A percentile compares a stretch with the other conserved stretches of the same genome.
Evolutionary conservation across 2,113 vertebrate species (phyloP).

Genomic region (Carollia perspicillata): DNA sequence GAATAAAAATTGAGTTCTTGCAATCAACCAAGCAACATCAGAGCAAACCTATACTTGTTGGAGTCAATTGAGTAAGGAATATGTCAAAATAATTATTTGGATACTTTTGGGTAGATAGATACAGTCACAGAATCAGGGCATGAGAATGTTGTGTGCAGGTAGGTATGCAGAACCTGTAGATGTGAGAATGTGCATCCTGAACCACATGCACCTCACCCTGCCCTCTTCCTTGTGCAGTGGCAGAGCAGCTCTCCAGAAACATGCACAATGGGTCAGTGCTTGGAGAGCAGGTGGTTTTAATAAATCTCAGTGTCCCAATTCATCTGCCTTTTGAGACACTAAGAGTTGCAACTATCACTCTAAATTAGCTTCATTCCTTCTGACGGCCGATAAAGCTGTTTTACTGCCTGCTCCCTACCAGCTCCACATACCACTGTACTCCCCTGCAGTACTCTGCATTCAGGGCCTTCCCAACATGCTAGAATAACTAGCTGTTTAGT

Average conservation of each 20-base stretch:
- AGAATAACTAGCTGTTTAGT: not conserved
- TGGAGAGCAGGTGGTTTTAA: not conserved
- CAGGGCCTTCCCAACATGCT: not conserved
- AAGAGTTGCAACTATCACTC: not conserved
- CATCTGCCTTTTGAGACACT: not conserved
- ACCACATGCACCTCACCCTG: not conserved
- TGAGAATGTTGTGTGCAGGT: not conserved
- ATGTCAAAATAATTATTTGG: not conserved
- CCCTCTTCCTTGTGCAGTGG: fast-evolving
- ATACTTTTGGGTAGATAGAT: not conserved
- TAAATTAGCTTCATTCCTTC: not conserved
- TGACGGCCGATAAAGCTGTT: not conserved
- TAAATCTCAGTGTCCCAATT: not conserved
- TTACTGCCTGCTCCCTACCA: not conserved
- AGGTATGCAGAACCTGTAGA: too few species aligned
- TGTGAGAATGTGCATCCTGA: not conserved
- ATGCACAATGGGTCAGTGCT: fast-evolving
- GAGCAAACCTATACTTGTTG: not conserved
- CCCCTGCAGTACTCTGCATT: not conserved
- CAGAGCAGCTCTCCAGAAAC: not conserved
- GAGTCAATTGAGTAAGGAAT: not conserved
- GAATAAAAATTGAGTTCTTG: not conserved
- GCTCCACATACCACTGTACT: not conserved
- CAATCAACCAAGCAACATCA: not conserved
- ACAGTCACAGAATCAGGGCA: not conserved